Conservation (phyloP, 2,797 vertebrate species). For the Leucoraja ocellata region DNA sequence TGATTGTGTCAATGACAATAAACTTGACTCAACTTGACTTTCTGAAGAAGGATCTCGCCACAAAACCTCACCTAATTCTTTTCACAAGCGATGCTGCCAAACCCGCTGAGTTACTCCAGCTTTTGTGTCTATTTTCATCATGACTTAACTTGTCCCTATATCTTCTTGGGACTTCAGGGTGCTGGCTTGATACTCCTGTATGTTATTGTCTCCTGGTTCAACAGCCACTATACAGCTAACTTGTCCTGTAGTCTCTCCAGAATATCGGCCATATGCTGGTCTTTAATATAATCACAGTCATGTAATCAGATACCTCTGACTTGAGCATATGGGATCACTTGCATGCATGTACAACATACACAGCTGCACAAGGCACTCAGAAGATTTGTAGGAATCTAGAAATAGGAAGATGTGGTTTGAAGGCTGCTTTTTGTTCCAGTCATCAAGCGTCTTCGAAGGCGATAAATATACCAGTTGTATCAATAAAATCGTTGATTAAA, state of each 20-base stretch:
- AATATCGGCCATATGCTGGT: background rate
- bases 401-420: background rate
- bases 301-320: background rate
- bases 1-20: too few relatives aligned
- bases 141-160: too few relatives aligned
- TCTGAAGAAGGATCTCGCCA: too few relatives aligned
- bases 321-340: background rate
- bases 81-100: too few relatives aligned
- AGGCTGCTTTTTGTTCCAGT: background rate
- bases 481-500: background rate
- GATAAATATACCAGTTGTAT: background rate
- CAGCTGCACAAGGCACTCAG: background rate
- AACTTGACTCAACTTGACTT: too few relatives aligned
- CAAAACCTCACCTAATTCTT: too few relatives aligned
- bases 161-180: too few relatives aligned
- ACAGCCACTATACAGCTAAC: background rate
- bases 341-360: background rate
- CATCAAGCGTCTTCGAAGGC: background rate
- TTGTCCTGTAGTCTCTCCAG: background rate
- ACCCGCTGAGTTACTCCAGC: too few relatives aligned
- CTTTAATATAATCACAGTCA: background rate
- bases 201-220: background rate
- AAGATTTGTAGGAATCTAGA: background rate
- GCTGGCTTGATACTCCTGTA: background rate
- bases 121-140: too few relatives aligned